Evolutionary conservation across 2,888 invertebrate genomes (phyloP).

Genomic region (Catocala nupta): DNA sequence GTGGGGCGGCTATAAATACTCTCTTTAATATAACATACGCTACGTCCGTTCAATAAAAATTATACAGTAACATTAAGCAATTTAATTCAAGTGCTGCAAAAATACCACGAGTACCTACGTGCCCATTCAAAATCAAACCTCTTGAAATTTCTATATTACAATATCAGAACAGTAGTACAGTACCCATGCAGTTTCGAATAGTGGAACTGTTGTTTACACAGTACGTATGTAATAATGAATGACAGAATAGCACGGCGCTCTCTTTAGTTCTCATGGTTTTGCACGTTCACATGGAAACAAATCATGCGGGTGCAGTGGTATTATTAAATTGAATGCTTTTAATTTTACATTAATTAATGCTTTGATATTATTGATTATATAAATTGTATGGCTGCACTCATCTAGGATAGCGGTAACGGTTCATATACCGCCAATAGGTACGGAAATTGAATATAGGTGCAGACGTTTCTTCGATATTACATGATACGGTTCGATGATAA

Average conservation of each 20-base stretch:
- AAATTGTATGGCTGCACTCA: conserved; percentile 30
- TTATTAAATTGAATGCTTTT: conserved; percentile 69
- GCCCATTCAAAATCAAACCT: conserved; percentile 28
- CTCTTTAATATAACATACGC: conserved; percentile 63
- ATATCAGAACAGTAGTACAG: conserved; percentile 30
- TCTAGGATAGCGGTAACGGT: conserved; percentile 8
- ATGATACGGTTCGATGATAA: conserved; percentile 14
- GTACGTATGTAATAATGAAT: conserved; percentile 42
- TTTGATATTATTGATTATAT: conserved; percentile 46
- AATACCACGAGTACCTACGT: conserved; percentile 26
- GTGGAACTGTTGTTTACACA: conserved; percentile 54
- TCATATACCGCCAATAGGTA: conserved; percentile 5
- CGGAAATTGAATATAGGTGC: neutral
- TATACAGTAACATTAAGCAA: conserved; percentile 58
- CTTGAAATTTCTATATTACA: conserved; percentile 33
- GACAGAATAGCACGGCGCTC: conserved; percentile 65
- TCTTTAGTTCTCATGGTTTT: conserved; percentile 74
- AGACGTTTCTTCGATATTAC: conserved; percentile 10
- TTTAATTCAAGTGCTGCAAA: conserved; percentile 54
- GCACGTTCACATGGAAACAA: conserved; percentile 80
- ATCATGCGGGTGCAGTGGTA: conserved; percentile 71
- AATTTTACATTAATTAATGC: conserved; percentile 61
- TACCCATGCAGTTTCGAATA: conserved; percentile 40
- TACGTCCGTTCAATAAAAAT: conserved; percentile 69
- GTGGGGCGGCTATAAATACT: conserved; percentile 84